phyloP scores from a whole-genome alignment of 2,797 vertebrate species.

The Falco novaeseelandiae region DNA sequence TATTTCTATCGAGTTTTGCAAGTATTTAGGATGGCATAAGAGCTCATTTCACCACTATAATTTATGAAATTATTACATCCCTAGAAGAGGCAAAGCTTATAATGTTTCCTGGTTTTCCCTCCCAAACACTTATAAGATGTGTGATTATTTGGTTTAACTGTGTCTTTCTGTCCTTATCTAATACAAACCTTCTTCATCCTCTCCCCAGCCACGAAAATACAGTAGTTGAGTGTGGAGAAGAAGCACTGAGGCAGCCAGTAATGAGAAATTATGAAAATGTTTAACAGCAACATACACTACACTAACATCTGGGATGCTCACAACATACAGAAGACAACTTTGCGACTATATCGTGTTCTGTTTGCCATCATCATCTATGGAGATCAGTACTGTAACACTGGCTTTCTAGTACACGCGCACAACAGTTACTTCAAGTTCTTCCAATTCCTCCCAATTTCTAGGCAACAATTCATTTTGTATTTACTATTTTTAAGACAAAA shows the following conservation, averaged over 20 bases:
- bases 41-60: background rate
- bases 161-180: conserved; percentile 8
- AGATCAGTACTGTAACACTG: background rate
- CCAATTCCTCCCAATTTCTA: background rate
- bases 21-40: conserved; percentile 33
- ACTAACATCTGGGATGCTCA: conserved; percentile 29
- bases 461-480: background rate
- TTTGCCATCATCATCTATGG: background rate
- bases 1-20: conserved; percentile 56
- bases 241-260: background rate
- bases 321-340: conserved; percentile 9
- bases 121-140: background rate
- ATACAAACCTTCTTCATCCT: background rate
- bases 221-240: background rate
- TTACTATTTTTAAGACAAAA: conserved; percentile 32
- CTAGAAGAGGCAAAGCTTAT: conserved; percentile 13
- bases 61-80: background rate
- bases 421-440: background rate
- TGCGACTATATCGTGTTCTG: background rate
- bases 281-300: conserved; percentile 10
- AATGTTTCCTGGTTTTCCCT: background rate
- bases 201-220: background rate
- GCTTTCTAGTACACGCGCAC: background rate
- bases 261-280: background rate
- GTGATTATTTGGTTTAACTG: background rate